phyloP scores from a whole-genome alignment of 1,140 invertebrate genomes.

The Ceratoteleas bidentatus region DNA sequence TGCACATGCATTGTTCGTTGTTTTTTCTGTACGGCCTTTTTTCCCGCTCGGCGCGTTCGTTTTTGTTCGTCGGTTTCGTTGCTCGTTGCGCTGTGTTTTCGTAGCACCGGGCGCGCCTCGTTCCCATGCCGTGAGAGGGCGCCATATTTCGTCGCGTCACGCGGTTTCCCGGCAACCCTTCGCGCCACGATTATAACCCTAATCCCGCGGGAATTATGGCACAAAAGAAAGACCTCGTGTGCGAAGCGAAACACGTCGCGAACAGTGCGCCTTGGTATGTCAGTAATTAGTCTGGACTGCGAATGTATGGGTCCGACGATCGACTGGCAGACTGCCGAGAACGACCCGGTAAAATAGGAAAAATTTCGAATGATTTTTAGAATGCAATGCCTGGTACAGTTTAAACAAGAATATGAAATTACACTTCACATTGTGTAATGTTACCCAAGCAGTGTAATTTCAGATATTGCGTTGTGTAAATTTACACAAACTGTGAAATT shows the following conservation, averaged over 20 bases:
- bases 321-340: constrained; percentile 67
- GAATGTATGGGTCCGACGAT: constrained; percentile 55
- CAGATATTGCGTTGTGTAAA: too few relatives aligned
- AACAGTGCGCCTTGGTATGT: constrained; percentile 61
- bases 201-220: constrained; percentile 56
- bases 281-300: constrained; percentile 74
- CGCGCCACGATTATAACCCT: constrained; percentile 57
- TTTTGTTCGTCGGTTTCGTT: constrained; percentile 24
- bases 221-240: constrained; percentile 53
- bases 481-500: too few relatives aligned
- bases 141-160: constrained; percentile 46
- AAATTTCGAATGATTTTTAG: too few relatives aligned
- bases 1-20: constrained; percentile 31
- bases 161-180: constrained; percentile 51
- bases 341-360: too few relatives aligned
- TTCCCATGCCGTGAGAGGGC: constrained; percentile 33
- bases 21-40: background rate
- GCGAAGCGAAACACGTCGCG: constrained; percentile 55
- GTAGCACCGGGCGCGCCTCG: constrained; percentile 25
- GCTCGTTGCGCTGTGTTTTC: constrained; percentile 6
- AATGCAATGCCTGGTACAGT: too few relatives aligned
- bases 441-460: too few relatives aligned
- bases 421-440: too few relatives aligned
- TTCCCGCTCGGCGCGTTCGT: background rate
- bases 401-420: too few relatives aligned